Evolutionary conservation across 2,113 vertebrate species (phyloP).

Genomic region (mouse (Mus musculus)): GRCm39 chrX:35337001-35337500

Average conservation of each 20-base stretch:
- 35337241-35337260: conserved; percentile 42
- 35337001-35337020: conserved; percentile 7
- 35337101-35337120: conserved; percentile 3
- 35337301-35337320: not conserved
- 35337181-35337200: not conserved
- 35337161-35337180: not conserved
- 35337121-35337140: not conserved
- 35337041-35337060: conserved; percentile 44
- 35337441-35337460: conserved; percentile 15
- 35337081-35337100: not conserved
- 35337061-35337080: not conserved
- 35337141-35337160: not conserved
- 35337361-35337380: not conserved
- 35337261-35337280: not conserved
- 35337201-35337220: not conserved
- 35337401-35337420: conserved; percentile 13
- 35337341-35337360: conserved; percentile 48
- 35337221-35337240: not conserved
- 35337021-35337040: conserved; percentile 13
- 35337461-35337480: not conserved
- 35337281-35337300: not conserved
- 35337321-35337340: not conserved
- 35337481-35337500: not conserved
- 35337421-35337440: not conserved
- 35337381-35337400: not conserved